Conservation (phyloP, 2,113 vertebrate genomes). For the Cnemophilus loriae region DNA sequence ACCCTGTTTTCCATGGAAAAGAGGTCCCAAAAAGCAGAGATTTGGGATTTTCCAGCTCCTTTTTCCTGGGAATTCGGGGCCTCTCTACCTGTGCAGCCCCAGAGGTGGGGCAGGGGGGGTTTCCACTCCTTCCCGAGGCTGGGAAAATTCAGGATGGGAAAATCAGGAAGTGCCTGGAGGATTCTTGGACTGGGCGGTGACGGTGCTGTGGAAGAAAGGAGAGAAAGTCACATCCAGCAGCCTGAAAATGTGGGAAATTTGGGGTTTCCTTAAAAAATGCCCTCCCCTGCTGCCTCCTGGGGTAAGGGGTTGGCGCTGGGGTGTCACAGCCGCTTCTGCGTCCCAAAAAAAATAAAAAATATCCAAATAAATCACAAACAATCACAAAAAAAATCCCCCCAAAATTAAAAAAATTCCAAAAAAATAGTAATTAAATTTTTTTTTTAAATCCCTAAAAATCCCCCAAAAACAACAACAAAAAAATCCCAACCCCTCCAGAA, state of each 20-base stretch:
- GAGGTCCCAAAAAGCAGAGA: neutral
- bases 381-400: too few species aligned
- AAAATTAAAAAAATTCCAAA: too few species aligned
- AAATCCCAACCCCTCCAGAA: too few species aligned
- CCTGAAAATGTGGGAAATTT: rapidly evolving
- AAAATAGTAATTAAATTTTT: too few species aligned
- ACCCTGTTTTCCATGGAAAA: neutral
- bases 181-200: slow-evolving; percentile 64
- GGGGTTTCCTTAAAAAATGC: neutral
- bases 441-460: too few species aligned
- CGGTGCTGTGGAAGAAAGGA: slow-evolving; percentile 52
- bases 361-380: neutral
- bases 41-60: neutral
- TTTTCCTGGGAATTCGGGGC: neutral
- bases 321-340: too few species aligned
- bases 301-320: neutral
- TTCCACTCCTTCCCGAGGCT: neutral
- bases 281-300: too few species aligned
- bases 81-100: neutral
- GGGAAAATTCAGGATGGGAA: neutral
- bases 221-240: neutral
- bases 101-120: neutral
- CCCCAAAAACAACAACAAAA: too few species aligned
- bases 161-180: slow-evolving; percentile 71
- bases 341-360: too few species aligned